Base-by-base conservation (phyloP, 2,888 invertebrate species). In the Dichetophora obliterata region DNA sequence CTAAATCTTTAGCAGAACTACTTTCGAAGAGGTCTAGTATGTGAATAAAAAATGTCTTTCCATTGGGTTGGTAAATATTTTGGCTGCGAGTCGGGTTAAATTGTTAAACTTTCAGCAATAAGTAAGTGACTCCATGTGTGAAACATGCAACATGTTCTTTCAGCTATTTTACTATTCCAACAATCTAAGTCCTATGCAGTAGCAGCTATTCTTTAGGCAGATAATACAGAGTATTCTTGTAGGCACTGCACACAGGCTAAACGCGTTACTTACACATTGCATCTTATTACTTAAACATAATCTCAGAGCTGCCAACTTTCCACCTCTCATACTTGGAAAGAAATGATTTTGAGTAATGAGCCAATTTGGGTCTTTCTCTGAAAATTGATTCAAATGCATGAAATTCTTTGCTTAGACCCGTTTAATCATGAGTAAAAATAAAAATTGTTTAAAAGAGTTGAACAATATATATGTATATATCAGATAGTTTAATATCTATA, bases 261-360 rank as follows among this genome's bases (percentile, higher is more conserved):
- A 27, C 57, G 57, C 3, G 57, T 22, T 27, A 59, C 57, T 22
- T 31, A 27, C 4, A 14, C 31, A 11, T 63, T 50, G 68, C 50
- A 50, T 68, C 68, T 68, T 50, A 68, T 68, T 50, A 27, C 50
- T 68, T 68, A 68, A 68, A 68, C 50, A 68, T 68, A 11, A 14
- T 63, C 14, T 34, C 6, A 63, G 22, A n/a, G n/a, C 2, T 54
- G 63, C 31, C 31, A 31, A n/a, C 27, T 31, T 31, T 31, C 31
- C 4, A n/a, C n/a, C 27, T 4, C 27, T 22, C 1, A 22, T 54
- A 43, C 6, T 5, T 5, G 14, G 1, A 22, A 54, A 22, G 22
- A n/a, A 54, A 22, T 2, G 8, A 5, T 9, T 19, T 14, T 2
- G 16, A 19, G 52, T 5, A 16, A 1, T 1, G 9, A 19, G n/a